Evolutionary conservation across 2,888 invertebrate species (phyloP).

Genomic region (Caradrina kadenii): DNA sequence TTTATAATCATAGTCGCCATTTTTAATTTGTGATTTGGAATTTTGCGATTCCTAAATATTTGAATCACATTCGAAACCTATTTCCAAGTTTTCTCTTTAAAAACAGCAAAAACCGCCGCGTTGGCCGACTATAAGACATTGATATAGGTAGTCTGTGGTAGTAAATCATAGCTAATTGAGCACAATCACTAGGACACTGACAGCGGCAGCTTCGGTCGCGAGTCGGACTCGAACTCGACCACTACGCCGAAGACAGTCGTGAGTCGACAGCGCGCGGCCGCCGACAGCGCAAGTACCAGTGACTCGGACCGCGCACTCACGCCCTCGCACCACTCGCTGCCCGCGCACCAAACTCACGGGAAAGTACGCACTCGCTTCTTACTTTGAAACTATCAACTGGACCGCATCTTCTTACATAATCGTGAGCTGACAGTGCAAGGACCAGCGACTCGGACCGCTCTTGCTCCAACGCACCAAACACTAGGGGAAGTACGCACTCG

Average conservation of each 20-base stretch:
- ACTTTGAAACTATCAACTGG: neutral
- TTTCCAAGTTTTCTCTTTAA: neutral
- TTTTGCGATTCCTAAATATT: neutral
- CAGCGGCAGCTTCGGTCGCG: conserved; percentile 92
- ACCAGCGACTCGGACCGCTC: neutral
- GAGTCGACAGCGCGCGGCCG: conserved; percentile 88
- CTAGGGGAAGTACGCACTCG: neutral
- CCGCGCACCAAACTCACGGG: conserved; percentile 63
- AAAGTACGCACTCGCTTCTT: conserved; percentile 51
- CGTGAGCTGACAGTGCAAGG: neutral
- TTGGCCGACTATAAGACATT: conserved; percentile 10
- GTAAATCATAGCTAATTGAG: conserved; percentile 35
- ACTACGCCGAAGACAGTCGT: conserved; percentile 94
- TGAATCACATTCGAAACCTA: neutral
- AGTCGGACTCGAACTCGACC: conserved; percentile 94
- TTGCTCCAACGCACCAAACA: neutral
- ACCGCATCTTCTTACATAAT: neutral
- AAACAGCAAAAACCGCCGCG: neutral
- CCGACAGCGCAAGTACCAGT: conserved; percentile 86
- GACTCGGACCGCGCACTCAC: conserved; percentile 91
- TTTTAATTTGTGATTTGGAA: neutral
- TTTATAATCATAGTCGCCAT: conserved; percentile 7
- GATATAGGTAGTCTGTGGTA: conserved; percentile 24
- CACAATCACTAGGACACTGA: conserved; percentile 81
- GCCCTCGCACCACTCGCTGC: conserved; percentile 83